phyloP scores from a whole-genome alignment of 1,140 invertebrate genomes.

The Pseudomyrmex pallidus region DNA sequence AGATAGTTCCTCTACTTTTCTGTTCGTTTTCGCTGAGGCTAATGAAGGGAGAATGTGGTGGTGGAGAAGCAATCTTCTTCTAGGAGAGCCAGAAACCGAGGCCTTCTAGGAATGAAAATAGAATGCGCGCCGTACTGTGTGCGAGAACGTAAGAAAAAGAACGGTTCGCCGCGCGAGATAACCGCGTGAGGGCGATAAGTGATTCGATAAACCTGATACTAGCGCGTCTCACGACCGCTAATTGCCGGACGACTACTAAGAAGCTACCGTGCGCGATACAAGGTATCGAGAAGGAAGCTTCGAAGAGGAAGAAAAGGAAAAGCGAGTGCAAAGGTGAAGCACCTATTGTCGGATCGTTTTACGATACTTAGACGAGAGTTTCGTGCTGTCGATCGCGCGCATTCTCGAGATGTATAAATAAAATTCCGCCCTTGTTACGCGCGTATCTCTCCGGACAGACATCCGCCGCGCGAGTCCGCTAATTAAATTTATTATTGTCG shows the following conservation, averaged over 20 bases:
- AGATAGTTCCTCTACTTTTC: constrained; percentile 34
- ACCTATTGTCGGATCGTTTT: background rate
- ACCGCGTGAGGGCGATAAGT: constrained; percentile 5
- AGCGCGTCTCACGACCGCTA: constrained; percentile 1
- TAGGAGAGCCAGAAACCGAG: background rate
- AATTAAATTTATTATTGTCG: constrained; percentile 28
- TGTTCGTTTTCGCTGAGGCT: constrained; percentile 28
- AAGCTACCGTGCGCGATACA: background rate
- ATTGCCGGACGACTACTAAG: constrained; percentile 6
- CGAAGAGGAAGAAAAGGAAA: background rate
- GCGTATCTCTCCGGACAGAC: background rate
- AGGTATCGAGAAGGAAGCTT: background rate
- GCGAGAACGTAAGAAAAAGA: background rate
- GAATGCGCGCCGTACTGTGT: background rate
- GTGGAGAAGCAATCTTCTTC: constrained; percentile 42
- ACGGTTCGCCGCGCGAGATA: background rate
- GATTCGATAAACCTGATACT: constrained; percentile 40
- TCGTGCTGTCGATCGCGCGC: background rate
- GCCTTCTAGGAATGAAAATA: constrained; percentile 5
- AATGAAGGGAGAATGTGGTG: constrained; percentile 38
- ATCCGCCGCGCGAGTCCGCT: background rate
- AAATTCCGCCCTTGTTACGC: background rate
- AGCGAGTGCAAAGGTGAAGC: background rate
- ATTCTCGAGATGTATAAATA: constrained; percentile 7
- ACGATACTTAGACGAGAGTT: constrained; percentile 1